Percentiles rank a stretch among this genome's conserved stretches.
These are phyloP conservation scores for Cephalopholis sonnerati DNA, from an alignment of 2,113 vertebrate species.

Conservation along the genomic window DNA sequence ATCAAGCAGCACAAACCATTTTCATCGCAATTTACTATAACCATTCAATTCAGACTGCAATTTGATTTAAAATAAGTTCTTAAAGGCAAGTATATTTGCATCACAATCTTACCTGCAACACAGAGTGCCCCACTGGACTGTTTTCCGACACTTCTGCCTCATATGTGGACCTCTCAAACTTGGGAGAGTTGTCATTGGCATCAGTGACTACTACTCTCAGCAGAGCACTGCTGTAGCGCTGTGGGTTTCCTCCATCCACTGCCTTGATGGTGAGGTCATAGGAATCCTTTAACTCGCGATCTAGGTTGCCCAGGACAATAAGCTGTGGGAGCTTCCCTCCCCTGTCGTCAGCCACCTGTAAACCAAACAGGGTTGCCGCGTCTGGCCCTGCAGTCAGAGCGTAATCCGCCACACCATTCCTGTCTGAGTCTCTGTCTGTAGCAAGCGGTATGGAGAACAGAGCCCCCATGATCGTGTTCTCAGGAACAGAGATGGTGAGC, in stretches of 20 bases:
- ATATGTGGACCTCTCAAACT: conserved; percentile 93
- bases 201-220: conserved; percentile 95
- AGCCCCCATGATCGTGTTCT: conserved; percentile 93
- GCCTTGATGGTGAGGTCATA: conserved; percentile 98
- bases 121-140: conserved; percentile 96
- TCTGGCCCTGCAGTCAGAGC: conserved; percentile 92
- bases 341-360: conserved; percentile 97
- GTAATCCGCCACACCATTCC: conserved; percentile 94
- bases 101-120: conserved; percentile 91
- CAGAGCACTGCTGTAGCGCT: conserved; percentile 94
- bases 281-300: conserved; percentile 95
- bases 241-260: conserved; percentile 95
- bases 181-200: conserved; percentile 95
- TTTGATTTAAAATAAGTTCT: not conserved
- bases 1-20: not conserved
- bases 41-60: not conserved
- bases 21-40: not conserved
- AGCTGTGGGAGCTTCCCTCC: conserved; percentile 97
- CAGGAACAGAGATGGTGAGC: conserved; percentile 94
- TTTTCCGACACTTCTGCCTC: conserved; percentile 95
- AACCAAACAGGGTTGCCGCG: conserved; percentile 92
- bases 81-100: not conserved
- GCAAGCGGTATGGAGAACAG: conserved; percentile 95
- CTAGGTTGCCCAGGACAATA: conserved; percentile 95
- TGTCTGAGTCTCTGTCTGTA: conserved; percentile 93